Evolutionary conservation across 2,797 vertebrate species (phyloP).

Genomic region (Pantherophis vulpinus): DNA sequence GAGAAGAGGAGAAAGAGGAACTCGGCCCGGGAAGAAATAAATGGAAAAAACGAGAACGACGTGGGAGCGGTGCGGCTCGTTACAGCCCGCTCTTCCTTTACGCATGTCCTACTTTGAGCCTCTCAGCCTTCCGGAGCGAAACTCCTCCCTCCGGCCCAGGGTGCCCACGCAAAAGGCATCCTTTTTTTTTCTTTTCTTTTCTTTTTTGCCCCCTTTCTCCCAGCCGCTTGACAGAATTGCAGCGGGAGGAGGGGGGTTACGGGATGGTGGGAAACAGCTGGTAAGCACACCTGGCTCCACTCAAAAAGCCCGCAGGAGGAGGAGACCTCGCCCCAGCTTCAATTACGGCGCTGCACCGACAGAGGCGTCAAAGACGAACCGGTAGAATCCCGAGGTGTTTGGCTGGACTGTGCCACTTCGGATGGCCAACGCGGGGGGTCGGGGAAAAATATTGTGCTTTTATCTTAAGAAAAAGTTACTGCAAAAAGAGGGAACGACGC

Average conservation of each 20-base stretch:
- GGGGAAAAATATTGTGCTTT: background rate
- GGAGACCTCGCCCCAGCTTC: background rate
- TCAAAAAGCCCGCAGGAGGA: background rate
- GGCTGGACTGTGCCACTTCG: background rate
- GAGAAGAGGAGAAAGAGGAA: background rate
- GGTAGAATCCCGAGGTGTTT: background rate
- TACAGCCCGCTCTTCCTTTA: background rate
- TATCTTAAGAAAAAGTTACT: background rate
- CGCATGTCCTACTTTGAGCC: background rate
- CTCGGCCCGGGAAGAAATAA: conserved; percentile 32
- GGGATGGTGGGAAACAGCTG: too few species aligned
- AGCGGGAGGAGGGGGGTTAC: background rate
- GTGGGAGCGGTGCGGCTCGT: background rate
- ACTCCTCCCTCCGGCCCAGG: background rate
- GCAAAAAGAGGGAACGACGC: background rate
- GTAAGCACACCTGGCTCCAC: background rate
- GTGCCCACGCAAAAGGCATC: background rate
- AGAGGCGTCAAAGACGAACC: background rate
- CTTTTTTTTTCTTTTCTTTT: too few species aligned
- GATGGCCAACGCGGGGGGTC: too few species aligned
- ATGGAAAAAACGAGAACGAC: conserved; percentile 39
- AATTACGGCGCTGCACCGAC: background rate
- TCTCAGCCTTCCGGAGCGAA: background rate
- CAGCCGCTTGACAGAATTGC: background rate
- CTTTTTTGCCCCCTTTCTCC: too few species aligned